phyloP scores from a whole-genome alignment of 2,888 invertebrate genomes.

The Parnassius glacialis region DNA sequence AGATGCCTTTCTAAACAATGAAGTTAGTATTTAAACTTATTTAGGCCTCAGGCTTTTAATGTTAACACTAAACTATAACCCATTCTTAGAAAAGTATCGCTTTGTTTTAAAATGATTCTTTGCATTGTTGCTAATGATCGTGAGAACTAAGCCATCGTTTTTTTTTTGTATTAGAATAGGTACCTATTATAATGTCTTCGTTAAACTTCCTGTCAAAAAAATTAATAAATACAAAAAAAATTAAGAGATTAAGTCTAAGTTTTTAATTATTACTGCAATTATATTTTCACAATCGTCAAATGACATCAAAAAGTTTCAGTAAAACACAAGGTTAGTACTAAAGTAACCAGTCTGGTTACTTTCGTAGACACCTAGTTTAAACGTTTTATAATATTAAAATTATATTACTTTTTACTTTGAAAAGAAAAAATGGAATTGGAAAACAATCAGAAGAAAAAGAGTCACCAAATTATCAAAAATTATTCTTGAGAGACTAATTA shows the following conservation, averaged over 20 bases:
- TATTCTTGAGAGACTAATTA: too few relatives aligned
- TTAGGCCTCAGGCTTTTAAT: conserved; percentile 18
- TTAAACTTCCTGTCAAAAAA: background rate
- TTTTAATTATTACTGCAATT: too few relatives aligned
- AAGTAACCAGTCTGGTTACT: too few relatives aligned
- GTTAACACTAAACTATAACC: conserved; percentile 12
- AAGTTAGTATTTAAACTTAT: conserved; percentile 31
- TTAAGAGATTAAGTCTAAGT: too few relatives aligned
- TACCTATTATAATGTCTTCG: background rate
- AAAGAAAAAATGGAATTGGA: too few relatives aligned
- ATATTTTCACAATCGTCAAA: background rate
- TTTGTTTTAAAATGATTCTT: conserved; percentile 1
- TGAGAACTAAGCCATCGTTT: conserved; percentile 18
- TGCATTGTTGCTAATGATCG: conserved; percentile 18
- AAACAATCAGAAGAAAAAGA: too few relatives aligned
- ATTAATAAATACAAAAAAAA: background rate
- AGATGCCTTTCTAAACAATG: conserved; percentile 75
- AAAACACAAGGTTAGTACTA: too few relatives aligned
- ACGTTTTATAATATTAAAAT: too few relatives aligned
- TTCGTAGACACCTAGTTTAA: too few relatives aligned
- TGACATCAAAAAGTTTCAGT: background rate
- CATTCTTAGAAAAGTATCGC: conserved; percentile 1
- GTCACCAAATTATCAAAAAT: too few relatives aligned
- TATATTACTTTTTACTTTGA: too few relatives aligned
- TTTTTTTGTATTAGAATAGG: background rate